Evolutionary conservation across 2,888 invertebrate genomes (phyloP), one percentile per base, ranked within the genome.

Genomic region (Catocala fraxini): DNA sequence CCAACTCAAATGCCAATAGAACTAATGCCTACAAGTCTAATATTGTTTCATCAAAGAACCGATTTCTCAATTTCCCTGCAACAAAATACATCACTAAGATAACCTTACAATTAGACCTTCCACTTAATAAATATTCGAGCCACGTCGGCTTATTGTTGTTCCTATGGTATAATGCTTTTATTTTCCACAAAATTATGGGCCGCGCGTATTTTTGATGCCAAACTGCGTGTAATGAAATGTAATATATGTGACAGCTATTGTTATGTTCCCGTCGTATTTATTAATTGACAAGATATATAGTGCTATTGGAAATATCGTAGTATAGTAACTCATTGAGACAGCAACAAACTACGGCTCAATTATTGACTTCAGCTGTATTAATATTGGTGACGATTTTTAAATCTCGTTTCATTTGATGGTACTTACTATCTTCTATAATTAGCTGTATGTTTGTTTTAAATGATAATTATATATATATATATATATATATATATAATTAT

Each of bases 51-150:
- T n/a, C 0, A 48, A 33, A n/a, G 6, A 48, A 33, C 48, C 2
- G 12, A 58, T 46, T 51, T 53, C 4, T 1, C 6, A 6, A 42
- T 48, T 47, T 42, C 34, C 13, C 34, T 46, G 15, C 42, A 53
- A 48, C 48, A 12, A 52, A 46, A 59, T 59, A 63, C 58, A 71
- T 67, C 59, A 77, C 56, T 51, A 58, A 74, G 70, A 71, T 75
- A 71, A 75, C 72, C 74, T 67, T 59, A 64, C 65, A 79, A 76
- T 79, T 77, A 80, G 63, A 74, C 67, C 70, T 73, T 65, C 60
- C 55, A 69, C 67, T 75, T 73, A 70, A 74, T 80, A 77, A 80
- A 74, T 74, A 81, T 80, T 74, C 80, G 65, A 64, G 68, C 69
- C 79, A 64, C 75, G 75, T 75, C 72, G 62, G 71, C 71, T 73